A percentile compares a stretch with the other conserved stretches of the same genome.
These are phyloP conservation scores for Silurus asotus DNA, from an alignment of 2,113 vertebrate genomes.

Conservation along the genomic window DNA sequence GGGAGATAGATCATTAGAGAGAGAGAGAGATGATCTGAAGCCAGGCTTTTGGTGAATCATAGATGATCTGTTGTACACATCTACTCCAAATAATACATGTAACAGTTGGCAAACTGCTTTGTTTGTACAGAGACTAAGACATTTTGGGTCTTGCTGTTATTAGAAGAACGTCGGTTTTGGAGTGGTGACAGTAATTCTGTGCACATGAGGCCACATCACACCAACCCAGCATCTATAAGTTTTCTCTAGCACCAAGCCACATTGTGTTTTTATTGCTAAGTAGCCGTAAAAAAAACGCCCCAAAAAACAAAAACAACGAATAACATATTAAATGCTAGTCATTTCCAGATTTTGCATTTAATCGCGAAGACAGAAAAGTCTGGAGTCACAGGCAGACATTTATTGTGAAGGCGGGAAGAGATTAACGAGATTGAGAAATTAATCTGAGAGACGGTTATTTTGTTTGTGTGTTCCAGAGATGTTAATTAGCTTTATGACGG, in stretches of 20 bases:
- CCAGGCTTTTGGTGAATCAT: not conserved
- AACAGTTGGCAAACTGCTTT: not conserved
- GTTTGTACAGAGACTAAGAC: not conserved
- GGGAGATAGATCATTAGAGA: slow-evolving; percentile 33
- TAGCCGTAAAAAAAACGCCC: too few species aligned
- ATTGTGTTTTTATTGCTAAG: not conserved
- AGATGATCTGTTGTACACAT: not conserved
- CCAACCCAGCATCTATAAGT: not conserved
- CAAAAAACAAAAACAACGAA: not conserved
- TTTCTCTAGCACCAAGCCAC: not conserved
- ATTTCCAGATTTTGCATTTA: not conserved
- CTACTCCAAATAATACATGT: not conserved
- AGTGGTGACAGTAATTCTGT: not conserved
- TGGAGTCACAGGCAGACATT: not conserved
- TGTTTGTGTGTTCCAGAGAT: not conserved
- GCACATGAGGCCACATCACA: not conserved
- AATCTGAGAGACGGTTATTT: not conserved
- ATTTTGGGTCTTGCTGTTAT: not conserved
- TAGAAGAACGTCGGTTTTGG: not conserved
- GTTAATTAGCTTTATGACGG: not conserved
- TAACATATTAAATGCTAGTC: not conserved
- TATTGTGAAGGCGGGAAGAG: not conserved
- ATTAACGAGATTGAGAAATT: not conserved
- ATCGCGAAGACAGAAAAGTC: not conserved
- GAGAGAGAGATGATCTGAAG: not conserved